Conservation (phyloP, 2,113 vertebrate species). For the Charadrius vociferus region DNA sequence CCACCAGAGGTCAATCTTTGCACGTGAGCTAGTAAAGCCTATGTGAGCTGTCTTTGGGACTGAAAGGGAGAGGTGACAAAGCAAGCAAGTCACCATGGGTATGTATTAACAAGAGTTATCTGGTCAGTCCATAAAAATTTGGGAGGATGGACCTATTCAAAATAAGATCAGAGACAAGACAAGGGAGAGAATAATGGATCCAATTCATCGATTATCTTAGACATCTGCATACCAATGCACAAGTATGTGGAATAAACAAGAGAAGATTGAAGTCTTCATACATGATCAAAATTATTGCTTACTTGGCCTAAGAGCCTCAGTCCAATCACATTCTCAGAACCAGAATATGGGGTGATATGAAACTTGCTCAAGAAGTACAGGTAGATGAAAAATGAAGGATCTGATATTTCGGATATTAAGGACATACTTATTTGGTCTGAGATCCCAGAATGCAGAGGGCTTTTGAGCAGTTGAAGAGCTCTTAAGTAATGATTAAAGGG, state of each 20-base stretch:
- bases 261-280: neutral
- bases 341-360: neutral
- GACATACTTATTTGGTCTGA: neutral
- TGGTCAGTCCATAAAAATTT: neutral
- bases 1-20: conserved; percentile 13
- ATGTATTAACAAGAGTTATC: neutral
- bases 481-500: neutral
- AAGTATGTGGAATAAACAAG: neutral
- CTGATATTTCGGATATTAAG: neutral
- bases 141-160: neutral
- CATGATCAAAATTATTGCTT: neutral
- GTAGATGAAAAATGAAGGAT: neutral
- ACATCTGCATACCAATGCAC: neutral
- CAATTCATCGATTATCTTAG: neutral
- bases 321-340: neutral
- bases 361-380: neutral
- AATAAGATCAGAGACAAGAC: neutral
- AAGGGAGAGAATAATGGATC: neutral
- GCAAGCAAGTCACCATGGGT: neutral
- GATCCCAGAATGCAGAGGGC: neutral
- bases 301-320: neutral
- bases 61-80: neutral
- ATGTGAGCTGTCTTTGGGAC: neutral
- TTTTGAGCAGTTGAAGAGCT: neutral
- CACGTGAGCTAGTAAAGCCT: neutral